Conservation (phyloP, 2,888 invertebrate species). For the Yponomeuta plumbellus region DNA sequence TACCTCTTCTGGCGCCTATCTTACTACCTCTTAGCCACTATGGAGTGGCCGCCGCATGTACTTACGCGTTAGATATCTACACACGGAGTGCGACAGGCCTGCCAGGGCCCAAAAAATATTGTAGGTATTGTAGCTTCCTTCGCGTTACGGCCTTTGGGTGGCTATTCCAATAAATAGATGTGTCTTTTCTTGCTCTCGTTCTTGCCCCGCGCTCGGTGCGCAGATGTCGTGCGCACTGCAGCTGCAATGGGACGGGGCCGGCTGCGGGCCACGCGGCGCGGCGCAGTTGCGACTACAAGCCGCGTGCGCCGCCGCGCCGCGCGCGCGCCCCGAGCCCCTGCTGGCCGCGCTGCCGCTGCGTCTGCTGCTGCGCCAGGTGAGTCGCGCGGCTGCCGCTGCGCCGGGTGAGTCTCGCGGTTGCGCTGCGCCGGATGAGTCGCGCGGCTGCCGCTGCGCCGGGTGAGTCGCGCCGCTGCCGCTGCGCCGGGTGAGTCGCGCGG, state of each 20-base stretch:
- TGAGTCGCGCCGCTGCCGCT: background rate
- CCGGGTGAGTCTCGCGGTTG: too few species aligned
- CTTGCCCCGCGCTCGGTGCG: background rate
- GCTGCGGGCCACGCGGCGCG: conserved; percentile 1
- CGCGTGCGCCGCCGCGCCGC: background rate
- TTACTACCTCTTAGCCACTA: too few species aligned
- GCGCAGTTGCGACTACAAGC: background rate
- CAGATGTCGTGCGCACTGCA: background rate
- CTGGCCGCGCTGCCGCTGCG: background rate
- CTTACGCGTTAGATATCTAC: too few species aligned
- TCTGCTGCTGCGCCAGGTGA: background rate
- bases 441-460: background rate
- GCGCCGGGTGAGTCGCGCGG: background rate
- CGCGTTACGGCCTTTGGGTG: too few species aligned
- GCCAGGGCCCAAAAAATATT: too few species aligned
- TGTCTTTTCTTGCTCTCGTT: too few species aligned
- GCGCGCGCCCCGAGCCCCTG: background rate
- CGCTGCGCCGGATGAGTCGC: too few species aligned
- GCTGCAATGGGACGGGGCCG: background rate
- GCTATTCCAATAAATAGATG: too few species aligned
- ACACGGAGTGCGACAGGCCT: too few species aligned
- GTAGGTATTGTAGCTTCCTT: too few species aligned
- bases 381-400: background rate
- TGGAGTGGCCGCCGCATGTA: too few species aligned
- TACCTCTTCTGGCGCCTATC: too few species aligned